phyloP scores from a whole-genome alignment of 2,113 vertebrate genomes.

The Pelobates fuscus region DNA sequence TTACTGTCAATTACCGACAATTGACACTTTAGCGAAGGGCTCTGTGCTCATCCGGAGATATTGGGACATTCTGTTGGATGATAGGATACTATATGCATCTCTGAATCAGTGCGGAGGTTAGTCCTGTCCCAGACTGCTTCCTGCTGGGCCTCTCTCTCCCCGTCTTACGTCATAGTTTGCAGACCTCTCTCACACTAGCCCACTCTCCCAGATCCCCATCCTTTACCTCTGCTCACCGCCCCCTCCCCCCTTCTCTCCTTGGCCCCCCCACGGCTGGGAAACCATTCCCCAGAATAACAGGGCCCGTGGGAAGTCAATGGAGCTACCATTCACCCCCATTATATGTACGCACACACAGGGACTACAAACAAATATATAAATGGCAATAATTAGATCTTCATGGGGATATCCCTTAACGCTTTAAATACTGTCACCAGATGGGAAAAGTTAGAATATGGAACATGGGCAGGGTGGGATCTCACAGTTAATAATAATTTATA shows the following conservation, averaged over 20 bases:
- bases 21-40: too few species aligned
- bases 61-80: too few species aligned
- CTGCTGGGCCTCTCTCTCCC: conserved; percentile 21
- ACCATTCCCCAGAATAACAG: conserved; percentile 36
- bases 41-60: too few species aligned
- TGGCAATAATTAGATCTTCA: background rate
- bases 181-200: conserved; percentile 40
- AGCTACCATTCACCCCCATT: conserved; percentile 39
- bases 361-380: conserved; percentile 18
- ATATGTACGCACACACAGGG: conserved; percentile 8
- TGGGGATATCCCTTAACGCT: conserved; percentile 33
- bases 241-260: background rate
- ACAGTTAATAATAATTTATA: too few species aligned
- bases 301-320: conserved; percentile 37
- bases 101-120: conserved; percentile 4
- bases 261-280: conserved; percentile 39
- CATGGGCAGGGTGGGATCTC: too few species aligned
- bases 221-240: conserved; percentile 24
- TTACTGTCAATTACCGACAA: too few species aligned
- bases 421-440: background rate
- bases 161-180: conserved; percentile 10
- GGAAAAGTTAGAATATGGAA: too few species aligned
- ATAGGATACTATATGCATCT: conserved; percentile 4
- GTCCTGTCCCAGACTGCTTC: conserved; percentile 1
- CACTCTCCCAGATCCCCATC: conserved; percentile 12